Percentiles rank a stretch among this genome's conserved stretches.
phyloP scores from a whole-genome alignment of 1,140 invertebrate species.

The Euglossa dilemma region DNA sequence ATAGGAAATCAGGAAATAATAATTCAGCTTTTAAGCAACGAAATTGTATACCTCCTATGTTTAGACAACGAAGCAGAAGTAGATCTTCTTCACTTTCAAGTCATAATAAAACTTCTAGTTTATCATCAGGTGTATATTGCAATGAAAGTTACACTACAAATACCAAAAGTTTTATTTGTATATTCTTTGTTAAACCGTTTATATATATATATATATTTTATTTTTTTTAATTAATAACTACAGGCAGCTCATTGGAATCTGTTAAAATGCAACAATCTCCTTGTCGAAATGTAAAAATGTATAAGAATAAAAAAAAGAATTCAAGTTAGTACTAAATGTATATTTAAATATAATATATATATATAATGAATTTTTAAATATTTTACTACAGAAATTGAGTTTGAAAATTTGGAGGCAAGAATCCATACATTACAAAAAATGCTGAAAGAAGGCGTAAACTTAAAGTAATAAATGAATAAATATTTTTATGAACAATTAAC shows the following conservation, averaged over 20 bases:
- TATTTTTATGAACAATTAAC: neutral
- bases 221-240: slow-evolving; percentile 4
- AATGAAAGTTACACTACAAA: neutral
- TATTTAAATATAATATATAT: neutral
- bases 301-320: slow-evolving; percentile 45
- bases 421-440: slow-evolving; percentile 73
- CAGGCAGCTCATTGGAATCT: slow-evolving; percentile 63
- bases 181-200: neutral
- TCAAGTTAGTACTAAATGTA: slow-evolving; percentile 46
- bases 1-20: slow-evolving; percentile 51
- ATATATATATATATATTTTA: neutral
- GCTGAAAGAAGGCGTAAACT: slow-evolving; percentile 71
- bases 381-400: slow-evolving; percentile 63
- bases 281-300: slow-evolving; percentile 17
- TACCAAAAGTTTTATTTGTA: neutral
- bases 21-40: slow-evolving; percentile 53
- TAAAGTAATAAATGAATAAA: slow-evolving; percentile 58
- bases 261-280: slow-evolving; percentile 47
- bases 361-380: neutral
- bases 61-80: slow-evolving; percentile 61
- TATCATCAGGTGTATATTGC: slow-evolving; percentile 64
- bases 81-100: slow-evolving; percentile 67
- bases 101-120: slow-evolving; percentile 62
- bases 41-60: slow-evolving; percentile 49
- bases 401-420: slow-evolving; percentile 71